Evolutionary conservation across 2,113 vertebrate genomes (phyloP).

Genomic region (Himantopus leucocephalus): DNA sequence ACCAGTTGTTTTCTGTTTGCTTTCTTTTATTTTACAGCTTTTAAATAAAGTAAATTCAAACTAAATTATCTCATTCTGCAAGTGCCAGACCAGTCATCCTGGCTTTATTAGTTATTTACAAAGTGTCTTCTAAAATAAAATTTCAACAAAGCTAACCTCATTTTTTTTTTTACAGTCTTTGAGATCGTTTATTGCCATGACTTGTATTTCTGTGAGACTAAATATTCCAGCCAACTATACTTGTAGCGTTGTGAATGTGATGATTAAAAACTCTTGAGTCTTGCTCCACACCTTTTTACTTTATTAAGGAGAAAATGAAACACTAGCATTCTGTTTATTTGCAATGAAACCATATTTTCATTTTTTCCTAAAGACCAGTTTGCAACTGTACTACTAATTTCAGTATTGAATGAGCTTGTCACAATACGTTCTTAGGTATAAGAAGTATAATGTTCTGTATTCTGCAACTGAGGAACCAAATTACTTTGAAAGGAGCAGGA

Average conservation of each 20-base stretch:
- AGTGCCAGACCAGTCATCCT: neutral
- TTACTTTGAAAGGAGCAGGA: neutral
- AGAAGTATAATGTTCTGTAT: neutral
- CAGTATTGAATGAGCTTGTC: neutral
- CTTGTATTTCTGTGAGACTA: neutral
- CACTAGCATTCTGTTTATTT: neutral
- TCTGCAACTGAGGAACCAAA: neutral
- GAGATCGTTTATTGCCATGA: neutral
- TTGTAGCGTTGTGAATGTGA: neutral
- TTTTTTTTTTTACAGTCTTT: neutral
- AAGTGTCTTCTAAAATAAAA: neutral
- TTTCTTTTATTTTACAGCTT: neutral
- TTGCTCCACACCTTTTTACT: neutral
- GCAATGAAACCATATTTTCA: neutral
- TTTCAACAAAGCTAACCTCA: neutral
- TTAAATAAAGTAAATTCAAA: neutral
- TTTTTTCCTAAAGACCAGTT: neutral
- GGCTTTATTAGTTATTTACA: neutral
- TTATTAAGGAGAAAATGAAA: neutral
- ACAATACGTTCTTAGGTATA: rapidly evolving
- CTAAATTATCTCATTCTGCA: neutral
- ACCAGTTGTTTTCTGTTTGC: neutral
- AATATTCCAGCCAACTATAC: neutral
- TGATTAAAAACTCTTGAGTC: neutral
- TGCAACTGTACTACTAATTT: neutral